Base-by-base conservation (phyloP, 2,113 vertebrate genomes). In the Pachycephala philippinensis region DNA sequence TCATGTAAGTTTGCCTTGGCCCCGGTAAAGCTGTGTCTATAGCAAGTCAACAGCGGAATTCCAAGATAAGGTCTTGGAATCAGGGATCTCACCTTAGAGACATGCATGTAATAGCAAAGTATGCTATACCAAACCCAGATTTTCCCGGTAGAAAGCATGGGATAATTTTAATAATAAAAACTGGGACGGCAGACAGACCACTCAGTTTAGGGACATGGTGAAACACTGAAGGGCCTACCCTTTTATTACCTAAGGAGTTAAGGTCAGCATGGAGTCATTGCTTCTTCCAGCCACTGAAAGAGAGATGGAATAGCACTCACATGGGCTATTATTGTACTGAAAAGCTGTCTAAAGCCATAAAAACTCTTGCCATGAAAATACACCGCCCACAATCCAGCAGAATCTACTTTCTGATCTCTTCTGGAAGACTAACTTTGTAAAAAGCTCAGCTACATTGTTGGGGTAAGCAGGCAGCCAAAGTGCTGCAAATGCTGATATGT, bases 321-420 rank as follows among this genome's bases (percentile, higher is more conserved):
- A 33, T 11, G 35, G 49, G 18, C 35, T 78, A 1, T 89, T 75
- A 26, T 54, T 86, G 13, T 26, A n/a, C n/a, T 76, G 54, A 91
- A 94, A 79, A n/a, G n/a, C 52, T 76, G 39, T 39, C 47, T 45
- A 74, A 95, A 85, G 61, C 66, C 70, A 42, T 50, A 87, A 94
- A 93, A 88, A 21, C 44, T 64, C 56, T 81, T 91, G 52, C 59
- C 15, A 4, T 63, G 37, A 68, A 92, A 94, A 85, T 35, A 72
- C 39, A 57, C 31, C 0, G 8, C 78, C 74, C 42, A 47, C 77
- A 82, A 27, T 79, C 37, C 57, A 87, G n/a, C 40, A 94, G 54
- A 72, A 89, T 95, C 84, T 82, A 74, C 70, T 94, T 89, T 89
- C 87, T 91, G 65, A 93, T 88, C 93, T 79, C 78, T 95, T 96